Base-by-base conservation (phyloP, 92 coral and sea anemone genomes). In the Anthopleura xanthogrammica region DNA sequence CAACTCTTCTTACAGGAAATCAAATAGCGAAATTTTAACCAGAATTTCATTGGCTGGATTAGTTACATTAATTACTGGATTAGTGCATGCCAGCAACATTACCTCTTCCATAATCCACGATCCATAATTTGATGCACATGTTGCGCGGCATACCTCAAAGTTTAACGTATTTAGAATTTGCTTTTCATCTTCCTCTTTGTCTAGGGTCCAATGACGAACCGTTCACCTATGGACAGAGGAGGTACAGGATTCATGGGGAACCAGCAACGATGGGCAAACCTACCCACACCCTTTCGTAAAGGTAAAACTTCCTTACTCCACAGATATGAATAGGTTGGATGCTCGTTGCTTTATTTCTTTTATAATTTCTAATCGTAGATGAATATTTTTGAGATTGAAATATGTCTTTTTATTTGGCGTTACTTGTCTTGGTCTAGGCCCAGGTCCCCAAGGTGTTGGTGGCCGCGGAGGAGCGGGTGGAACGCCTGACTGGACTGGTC, bases 401-500 rank as follows among this genome's bases (percentile, higher is more conserved):
- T 46, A n/a, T 76, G 0, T 76, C n/a, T 9, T 48, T 50, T 1
- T 66, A 16, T 46, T 46, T 46, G 50, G 50, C 7, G 50, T 46
- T 46, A 0, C 5, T 46, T 46, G 50, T 48, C 36, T 29, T 57
- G 50, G n/a, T 78, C 24, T 80, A 95, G 98, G 95, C 36, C 94
- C 95, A 17, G 91, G 92, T 60, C 88, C 92, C 86, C 92, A 87
- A 77, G 91, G 89, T 68, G 88, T 90, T 39, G 92, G 89, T 39
- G 95, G 93, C 12, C 86, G 92, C 71, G 92, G 97, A 7, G 97
- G 97, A 24, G 70, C 70, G 36, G 70, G 70, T 9, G 90, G 86
- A 74, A 89, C 91, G 41, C 95, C 95, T 4, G 93, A 91, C 81
- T 96, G 99, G 99, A 89, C 86, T 36, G 89, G 87, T 75, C 99